Base-by-base conservation (phyloP, 2,888 invertebrate genomes). In the Apodemia hepburni region DNA sequence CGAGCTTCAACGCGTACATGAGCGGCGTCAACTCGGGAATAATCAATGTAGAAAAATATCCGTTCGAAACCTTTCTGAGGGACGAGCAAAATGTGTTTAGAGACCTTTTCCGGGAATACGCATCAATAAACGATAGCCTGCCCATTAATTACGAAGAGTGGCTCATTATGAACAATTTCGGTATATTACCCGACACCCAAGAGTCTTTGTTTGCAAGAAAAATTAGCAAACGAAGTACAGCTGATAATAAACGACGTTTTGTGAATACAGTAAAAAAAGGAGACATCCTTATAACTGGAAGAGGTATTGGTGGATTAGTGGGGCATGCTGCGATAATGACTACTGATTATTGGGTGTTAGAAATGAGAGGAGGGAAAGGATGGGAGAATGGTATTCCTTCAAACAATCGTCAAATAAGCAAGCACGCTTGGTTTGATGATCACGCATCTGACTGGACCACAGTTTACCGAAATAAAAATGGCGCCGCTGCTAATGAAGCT, bases 1-100 rank as follows among this genome's bases (percentile, higher is more conserved):
- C 77, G 57, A 74, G 72, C 65, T 64, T 68, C 66, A 69, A 70
- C 69, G 69, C 70, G 29, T 82, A 82, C 75, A 73, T 69, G 66
- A 70, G 69, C 58, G 80, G 78, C 61, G 75, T 87, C 71, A 74
- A 75, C 66, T 71, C 75, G 77, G 82, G 82, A 70, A 81, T 85
- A 76, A 86, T 87, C 69, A 79, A 82, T 80, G 75, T 74, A 47
- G 73, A 80, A 74, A 85, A 85, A 75, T 84, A 86, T 73, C 65
- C 75, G 60, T 75, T 81, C 29, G 69, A 77, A 72, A 70, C 77
- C 15, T 85, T 86, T 69, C 72, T 73, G 63, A 74, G 68, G 63
- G 80, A 84, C 66, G 83, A 83, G 73, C 71, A 68, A 70, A 78
- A 76, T 61, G 70, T 82, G 70, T 85, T 84, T 64, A 79, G 76